Conservation (phyloP, 1,140 invertebrate species). For the Lasaia peninsularis region DNA sequence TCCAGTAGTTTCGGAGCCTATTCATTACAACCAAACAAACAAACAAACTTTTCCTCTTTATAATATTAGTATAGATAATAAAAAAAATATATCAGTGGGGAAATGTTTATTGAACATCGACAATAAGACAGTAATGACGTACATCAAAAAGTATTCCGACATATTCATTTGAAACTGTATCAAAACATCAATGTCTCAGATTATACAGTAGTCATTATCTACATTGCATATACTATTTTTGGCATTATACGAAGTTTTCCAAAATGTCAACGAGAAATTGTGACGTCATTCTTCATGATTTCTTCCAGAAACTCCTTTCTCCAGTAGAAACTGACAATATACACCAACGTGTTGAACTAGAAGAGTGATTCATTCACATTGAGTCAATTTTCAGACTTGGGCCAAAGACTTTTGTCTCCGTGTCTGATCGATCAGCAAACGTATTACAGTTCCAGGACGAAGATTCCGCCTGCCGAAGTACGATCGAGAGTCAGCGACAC, state of each 20-base stretch:
- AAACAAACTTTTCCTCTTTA: background rate
- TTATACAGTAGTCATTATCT: background rate
- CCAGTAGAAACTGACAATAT: conserved; percentile 2
- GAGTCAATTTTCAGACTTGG: background rate
- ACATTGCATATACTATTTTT: background rate
- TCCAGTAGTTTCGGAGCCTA: too few species aligned
- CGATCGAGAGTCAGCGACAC: conserved; percentile 52
- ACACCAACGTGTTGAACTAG: background rate
- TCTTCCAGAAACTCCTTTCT: background rate
- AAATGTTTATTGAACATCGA: conserved; percentile 65
- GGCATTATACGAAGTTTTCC: conserved; percentile 1
- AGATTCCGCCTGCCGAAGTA: conserved; percentile 22
- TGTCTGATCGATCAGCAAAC: conserved; percentile 18
- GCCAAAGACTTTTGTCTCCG: background rate
- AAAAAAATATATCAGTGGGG: conserved; percentile 26
- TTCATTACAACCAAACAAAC: background rate
- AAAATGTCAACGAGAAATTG: background rate
- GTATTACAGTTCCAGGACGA: conserved; percentile 20
- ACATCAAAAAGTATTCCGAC: conserved; percentile 30
- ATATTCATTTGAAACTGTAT: conserved; percentile 27
- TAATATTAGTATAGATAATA: conserved; percentile 22
- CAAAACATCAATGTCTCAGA: conserved; percentile 17
- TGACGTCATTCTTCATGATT: conserved; percentile 3
- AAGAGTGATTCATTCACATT: background rate
- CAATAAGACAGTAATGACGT: conserved; percentile 35